These are phyloP conservation scores for Chalcosyrphus nemorum DNA, from an alignment of 2,888 invertebrate species.

Conservation along the genomic window DNA sequence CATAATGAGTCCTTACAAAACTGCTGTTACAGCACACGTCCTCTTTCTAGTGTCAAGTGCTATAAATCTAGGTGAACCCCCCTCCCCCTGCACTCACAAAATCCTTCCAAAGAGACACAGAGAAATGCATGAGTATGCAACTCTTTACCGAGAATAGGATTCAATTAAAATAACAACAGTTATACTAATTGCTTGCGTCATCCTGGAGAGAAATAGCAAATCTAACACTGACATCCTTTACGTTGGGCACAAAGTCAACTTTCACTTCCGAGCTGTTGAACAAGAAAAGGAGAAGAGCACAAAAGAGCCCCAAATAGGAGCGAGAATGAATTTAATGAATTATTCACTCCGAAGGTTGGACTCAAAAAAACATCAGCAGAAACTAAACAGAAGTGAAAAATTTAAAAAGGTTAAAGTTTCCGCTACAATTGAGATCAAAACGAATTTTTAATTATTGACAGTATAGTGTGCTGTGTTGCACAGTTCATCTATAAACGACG, in stretches of 20 bases:
- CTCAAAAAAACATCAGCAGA: not conserved
- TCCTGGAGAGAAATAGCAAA: not conserved
- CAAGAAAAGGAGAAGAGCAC: not conserved
- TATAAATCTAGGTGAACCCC: conserved; percentile 2
- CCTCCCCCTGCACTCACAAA: no score
- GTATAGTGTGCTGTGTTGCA: not conserved
- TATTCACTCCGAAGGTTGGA: conserved; percentile 13
- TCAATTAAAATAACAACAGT: conserved; percentile 26
- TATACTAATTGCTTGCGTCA: conserved; percentile 32
- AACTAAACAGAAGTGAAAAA: not conserved
- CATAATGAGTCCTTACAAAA: not conserved
- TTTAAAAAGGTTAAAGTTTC: not conserved
- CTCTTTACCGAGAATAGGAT: not conserved
- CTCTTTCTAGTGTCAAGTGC: not conserved
- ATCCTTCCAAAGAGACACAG: not conserved
- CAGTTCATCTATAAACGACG: not conserved
- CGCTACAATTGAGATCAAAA: not conserved
- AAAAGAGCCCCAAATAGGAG: not conserved
- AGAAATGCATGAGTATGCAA: not conserved
- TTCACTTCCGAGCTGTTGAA: conserved; percentile 16
- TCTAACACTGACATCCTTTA: conserved; percentile 9
- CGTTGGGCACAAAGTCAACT: not conserved
- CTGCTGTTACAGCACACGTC: not conserved
- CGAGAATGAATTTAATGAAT: conserved; percentile 17
- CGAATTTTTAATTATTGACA: conserved; percentile 32